Evolutionary conservation across 2,113 vertebrate species (phyloP), one percentile per base, ranked within the genome.

Genomic region (Oxyura jamaicensis): DNA sequence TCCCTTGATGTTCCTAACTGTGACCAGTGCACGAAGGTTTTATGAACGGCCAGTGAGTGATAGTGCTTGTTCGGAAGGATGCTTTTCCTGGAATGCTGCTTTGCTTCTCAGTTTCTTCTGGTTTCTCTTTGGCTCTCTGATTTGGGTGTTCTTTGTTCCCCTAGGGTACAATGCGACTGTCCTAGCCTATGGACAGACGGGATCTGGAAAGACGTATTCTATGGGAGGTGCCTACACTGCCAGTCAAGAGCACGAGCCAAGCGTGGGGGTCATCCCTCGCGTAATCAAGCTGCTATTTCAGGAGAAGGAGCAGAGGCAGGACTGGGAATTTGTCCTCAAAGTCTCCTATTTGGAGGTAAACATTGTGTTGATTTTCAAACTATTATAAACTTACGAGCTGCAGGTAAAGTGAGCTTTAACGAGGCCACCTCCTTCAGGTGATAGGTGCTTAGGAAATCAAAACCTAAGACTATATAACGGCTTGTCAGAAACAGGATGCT

Each of bases 201-300:
- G 99, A 7, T 99, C 99, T 39, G 99, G 99, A 39, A 99, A 99
- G 95, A 99, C 99, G 0, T 99, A 98, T 85, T 99, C 99, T 3
- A 99, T 99, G 99, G 99, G 99, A 78, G 98, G 99, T 50, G 97
- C 99, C 8, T 99, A 99, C 83, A 99, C 99, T 7, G 98, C 99
- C 11, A 98, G 96, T 28, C 99, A 99, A 87, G 99, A 99, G 95
- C 95, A 98, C 2, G 99, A 99, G 53, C 98, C 98, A 10, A 98
- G 95, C 1, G 98, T 99, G 22, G 99, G 99, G 4, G 98, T 99
- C 69, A 99, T 99, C 92, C 99, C 99, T 11, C 97, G 99, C 44
- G 99, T 99, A 26, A 98, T 99, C 92, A 93, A 68, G 18, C 96
- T 97, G 55, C 98, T 99, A 12, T 99, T 99, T 95, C 97, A 98